Percentiles rank a stretch among this genome's conserved stretches.
phyloP scores from a whole-genome alignment of 2,113 vertebrate species.

The Baryphthengus martii region DNA sequence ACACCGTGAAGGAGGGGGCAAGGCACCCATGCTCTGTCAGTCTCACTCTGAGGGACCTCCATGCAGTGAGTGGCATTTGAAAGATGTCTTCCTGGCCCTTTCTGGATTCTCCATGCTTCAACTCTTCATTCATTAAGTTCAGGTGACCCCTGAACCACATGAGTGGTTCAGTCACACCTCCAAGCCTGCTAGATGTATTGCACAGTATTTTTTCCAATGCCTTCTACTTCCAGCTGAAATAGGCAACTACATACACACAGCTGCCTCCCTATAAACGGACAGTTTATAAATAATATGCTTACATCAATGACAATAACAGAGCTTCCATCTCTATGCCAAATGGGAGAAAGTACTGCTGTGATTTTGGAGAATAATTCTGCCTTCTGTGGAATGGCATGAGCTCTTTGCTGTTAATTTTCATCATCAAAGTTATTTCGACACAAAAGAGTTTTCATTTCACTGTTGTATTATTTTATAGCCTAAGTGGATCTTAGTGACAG shows the following conservation, averaged over 20 bases:
- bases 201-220: not conserved
- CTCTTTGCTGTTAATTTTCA: not conserved
- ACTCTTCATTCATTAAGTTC: not conserved
- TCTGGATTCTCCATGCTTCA: not conserved
- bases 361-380: not conserved
- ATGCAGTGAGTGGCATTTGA: fast-evolving
- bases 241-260: not conserved
- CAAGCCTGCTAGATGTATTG: not conserved
- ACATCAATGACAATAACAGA: not conserved
- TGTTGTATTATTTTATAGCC: not conserved
- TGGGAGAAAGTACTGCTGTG: not conserved
- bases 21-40: not conserved
- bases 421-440: not conserved
- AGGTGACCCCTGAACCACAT: not conserved
- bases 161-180: not conserved
- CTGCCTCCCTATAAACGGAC: not conserved
- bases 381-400: not conserved
- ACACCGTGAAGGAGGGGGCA: not conserved
- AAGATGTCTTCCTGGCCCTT: not conserved
- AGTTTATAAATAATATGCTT: not conserved
- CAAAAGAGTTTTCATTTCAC: not conserved
- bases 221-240: not conserved
- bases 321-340: not conserved
- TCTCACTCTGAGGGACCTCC: not conserved
- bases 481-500: not conserved